Percentiles rank a stretch among this genome's conserved stretches.
phyloP scores from a whole-genome alignment of 1,140 invertebrate species.

The Drosophila arizonae region DNA sequence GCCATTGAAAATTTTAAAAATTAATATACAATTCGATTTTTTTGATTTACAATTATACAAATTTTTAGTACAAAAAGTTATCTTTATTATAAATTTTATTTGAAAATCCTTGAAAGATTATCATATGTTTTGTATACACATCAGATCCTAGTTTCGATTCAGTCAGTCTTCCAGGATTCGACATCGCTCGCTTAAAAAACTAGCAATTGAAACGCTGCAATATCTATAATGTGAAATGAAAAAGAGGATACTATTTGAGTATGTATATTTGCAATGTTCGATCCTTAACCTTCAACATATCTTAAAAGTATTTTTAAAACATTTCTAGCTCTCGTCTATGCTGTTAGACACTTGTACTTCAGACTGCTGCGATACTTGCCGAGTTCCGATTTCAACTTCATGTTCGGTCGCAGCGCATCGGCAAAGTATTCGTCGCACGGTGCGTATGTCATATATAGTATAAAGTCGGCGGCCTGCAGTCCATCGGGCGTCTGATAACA shows the following conservation, averaged over 20 bases:
- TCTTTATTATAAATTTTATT: constrained; percentile 1
- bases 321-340: background rate
- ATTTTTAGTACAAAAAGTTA: constrained; percentile 34
- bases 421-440: constrained; percentile 83
- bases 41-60: constrained; percentile 34
- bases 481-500: constrained; percentile 35
- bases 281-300: background rate
- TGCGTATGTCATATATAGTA: constrained; percentile 49
- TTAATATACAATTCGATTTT: constrained; percentile 40
- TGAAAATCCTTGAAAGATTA: background rate
- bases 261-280: background rate
- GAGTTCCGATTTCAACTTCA: constrained; percentile 31
- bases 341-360: background rate
- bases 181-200: background rate
- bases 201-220: constrained; percentile 1
- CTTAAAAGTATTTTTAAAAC: background rate
- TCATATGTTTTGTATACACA: background rate
- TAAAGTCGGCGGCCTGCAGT: constrained; percentile 28
- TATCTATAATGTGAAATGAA: no score
- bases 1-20: constrained; percentile 51
- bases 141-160: background rate
- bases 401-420: constrained; percentile 29
- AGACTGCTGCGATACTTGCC: constrained; percentile 17
- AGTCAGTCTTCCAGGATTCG: no score
- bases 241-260: background rate